These are phyloP conservation scores for Heliconius charithonia DNA, from an alignment of 2,888 invertebrate species.

Conservation along the genomic window DNA sequence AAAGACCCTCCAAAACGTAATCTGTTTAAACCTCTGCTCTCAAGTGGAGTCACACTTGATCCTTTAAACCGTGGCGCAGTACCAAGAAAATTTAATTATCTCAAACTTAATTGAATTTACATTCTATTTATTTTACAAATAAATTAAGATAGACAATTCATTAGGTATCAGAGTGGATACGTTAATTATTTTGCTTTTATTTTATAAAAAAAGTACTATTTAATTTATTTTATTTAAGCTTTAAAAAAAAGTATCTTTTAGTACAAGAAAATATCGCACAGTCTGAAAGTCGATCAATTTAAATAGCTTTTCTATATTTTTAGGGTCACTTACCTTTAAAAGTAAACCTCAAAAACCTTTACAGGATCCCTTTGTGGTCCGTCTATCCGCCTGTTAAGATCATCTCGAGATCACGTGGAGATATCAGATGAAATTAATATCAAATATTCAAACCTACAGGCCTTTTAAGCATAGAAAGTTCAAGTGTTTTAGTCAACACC, in stretches of 20 bases:
- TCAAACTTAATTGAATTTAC: slow-evolving; percentile 68
- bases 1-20: slow-evolving; percentile 39
- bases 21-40: slow-evolving; percentile 44
- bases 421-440: too few relatives aligned
- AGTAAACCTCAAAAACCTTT: too few relatives aligned
- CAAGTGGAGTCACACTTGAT: slow-evolving; percentile 40
- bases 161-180: background rate
- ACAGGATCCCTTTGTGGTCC: too few relatives aligned
- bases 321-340: too few relatives aligned
- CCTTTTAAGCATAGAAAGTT: too few relatives aligned
- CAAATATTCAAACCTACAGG: too few relatives aligned
- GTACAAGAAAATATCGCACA: background rate
- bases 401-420: too few relatives aligned
- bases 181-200: background rate
- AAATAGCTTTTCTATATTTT: too few relatives aligned
- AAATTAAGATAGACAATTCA: slow-evolving; percentile 45
- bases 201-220: background rate
- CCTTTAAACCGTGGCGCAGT: slow-evolving; percentile 23
- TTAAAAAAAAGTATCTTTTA: too few relatives aligned
- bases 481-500: too few relatives aligned
- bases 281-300: background rate
- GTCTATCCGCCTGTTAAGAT: too few relatives aligned
- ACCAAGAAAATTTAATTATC: slow-evolving; percentile 40
- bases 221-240: background rate
- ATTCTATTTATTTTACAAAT: slow-evolving; percentile 63